Conservation (phyloP, 1,140 invertebrate genomes). For the Neoseiulus cucumeris region DNA sequence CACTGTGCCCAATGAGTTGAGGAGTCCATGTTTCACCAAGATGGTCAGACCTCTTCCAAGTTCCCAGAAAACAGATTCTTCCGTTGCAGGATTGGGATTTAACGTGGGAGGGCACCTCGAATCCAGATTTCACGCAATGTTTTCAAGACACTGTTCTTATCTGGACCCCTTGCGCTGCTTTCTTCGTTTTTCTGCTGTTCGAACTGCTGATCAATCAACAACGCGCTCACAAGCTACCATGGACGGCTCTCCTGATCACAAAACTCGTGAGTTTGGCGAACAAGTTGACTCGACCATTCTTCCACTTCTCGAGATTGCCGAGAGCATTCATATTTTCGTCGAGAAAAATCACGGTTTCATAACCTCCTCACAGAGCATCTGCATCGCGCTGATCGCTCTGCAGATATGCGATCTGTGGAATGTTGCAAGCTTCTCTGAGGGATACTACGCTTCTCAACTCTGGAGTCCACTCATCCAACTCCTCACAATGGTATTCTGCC, state of each 20-base stretch:
- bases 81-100: conserved; percentile 49
- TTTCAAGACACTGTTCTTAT: conserved; percentile 68
- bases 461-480: conserved; percentile 22
- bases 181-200: conserved; percentile 52
- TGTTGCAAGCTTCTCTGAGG: background rate
- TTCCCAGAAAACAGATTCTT: too few species aligned
- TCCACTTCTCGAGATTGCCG: too few species aligned
- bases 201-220: conserved; percentile 53
- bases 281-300: too few species aligned
- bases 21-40: too few species aligned
- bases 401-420: background rate
- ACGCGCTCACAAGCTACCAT: conserved; percentile 53
- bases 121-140: conserved; percentile 62
- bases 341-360: too few species aligned
- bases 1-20: too few species aligned
- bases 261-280: too few species aligned
- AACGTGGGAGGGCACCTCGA: conserved; percentile 49
- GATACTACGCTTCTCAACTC: conserved; percentile 13
- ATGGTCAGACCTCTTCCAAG: too few species aligned
- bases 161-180: conserved; percentile 62
- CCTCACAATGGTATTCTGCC: conserved; percentile 22
- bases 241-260: conserved; percentile 49
- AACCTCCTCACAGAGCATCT: conserved; percentile 9
- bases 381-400: background rate
- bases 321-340: too few species aligned